phyloP scores from a whole-genome alignment of 64 coral and sea anemone genomes.

The Platygyra sinensis region DNA sequence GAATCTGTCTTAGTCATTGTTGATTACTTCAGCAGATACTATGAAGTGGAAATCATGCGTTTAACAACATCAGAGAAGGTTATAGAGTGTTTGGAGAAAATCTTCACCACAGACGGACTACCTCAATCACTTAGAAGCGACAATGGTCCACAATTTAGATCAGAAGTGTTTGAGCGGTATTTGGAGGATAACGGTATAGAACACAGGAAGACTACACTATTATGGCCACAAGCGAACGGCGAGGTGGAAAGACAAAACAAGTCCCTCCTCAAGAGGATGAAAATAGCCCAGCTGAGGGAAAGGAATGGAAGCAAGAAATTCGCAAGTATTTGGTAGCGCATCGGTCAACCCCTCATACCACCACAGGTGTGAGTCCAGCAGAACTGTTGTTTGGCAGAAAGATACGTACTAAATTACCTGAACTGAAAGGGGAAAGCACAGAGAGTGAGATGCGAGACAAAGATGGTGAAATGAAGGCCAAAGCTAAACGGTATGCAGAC shows the following conservation, averaged over 20 bases:
- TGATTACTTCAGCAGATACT: no score
- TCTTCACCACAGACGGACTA: constrained; percentile 11
- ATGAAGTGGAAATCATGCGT: neutral
- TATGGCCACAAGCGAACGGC: constrained; percentile 40
- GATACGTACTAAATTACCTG: neutral
- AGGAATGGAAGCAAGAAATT: constrained; percentile 2
- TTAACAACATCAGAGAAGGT: neutral
- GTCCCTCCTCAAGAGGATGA: constrained; percentile 11
- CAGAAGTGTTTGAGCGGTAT: neutral
- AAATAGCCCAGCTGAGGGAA: neutral
- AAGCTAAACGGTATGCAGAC: constrained; percentile 33
- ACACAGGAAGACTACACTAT: constrained; percentile 15
- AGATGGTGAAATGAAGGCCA: constrained; percentile 32
- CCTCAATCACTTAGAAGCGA: constrained; percentile 4
- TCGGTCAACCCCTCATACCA: no score
- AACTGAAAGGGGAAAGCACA: neutral
- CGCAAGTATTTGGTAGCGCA: neutral
- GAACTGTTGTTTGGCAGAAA: no score
- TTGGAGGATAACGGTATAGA: constrained; percentile 19
- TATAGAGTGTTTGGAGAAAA: constrained; percentile 15
- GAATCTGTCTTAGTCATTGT: neutral
- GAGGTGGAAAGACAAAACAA: constrained; percentile 11
- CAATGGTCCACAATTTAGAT: constrained; percentile 18
- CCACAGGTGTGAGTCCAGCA: no score
- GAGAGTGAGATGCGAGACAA: neutral